Percentiles rank a stretch among this genome's conserved stretches.
These are phyloP conservation scores for Mamestra brassicae DNA, from an alignment of 2,888 invertebrate species.

Conservation along the genomic window DNA sequence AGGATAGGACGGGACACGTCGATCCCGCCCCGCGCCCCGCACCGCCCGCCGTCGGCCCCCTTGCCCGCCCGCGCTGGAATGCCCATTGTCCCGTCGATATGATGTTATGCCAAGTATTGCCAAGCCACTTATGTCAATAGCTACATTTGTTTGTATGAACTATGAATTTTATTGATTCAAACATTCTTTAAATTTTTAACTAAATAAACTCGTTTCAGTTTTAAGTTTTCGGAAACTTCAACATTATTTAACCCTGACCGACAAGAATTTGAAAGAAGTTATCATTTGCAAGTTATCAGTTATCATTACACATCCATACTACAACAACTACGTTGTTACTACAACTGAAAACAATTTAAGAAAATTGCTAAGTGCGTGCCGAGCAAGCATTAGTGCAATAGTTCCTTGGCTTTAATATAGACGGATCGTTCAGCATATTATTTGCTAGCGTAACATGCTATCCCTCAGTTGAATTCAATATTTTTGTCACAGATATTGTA, in stretches of 20 bases:
- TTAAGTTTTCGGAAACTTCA: conserved; percentile 21
- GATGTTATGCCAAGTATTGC: conserved; percentile 85
- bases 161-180: conserved; percentile 63
- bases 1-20: conserved; percentile 80
- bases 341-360: conserved; percentile 38
- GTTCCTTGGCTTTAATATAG: conserved; percentile 32
- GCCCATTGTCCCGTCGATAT: conserved; percentile 87
- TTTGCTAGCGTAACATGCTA: conserved; percentile 18
- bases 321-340: not conserved
- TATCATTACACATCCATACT: not conserved
- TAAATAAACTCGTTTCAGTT: conserved; percentile 10
- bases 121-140: conserved; percentile 84
- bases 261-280: not conserved
- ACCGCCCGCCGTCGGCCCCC: conserved; percentile 63
- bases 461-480: conserved; percentile 2
- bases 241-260: not conserved
- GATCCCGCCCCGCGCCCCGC: conserved; percentile 67
- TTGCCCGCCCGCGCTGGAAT: conserved; percentile 79
- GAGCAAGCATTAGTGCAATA: conserved; percentile 33
- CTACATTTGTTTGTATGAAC: conserved; percentile 73
- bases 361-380: conserved; percentile 37
- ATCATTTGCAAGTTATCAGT: not conserved
- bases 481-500: no score
- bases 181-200: conserved; percentile 33
- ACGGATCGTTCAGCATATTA: conserved; percentile 42